Conservation (phyloP, 1,140 invertebrate genomes). For the Ooceraea biroi region DNA sequence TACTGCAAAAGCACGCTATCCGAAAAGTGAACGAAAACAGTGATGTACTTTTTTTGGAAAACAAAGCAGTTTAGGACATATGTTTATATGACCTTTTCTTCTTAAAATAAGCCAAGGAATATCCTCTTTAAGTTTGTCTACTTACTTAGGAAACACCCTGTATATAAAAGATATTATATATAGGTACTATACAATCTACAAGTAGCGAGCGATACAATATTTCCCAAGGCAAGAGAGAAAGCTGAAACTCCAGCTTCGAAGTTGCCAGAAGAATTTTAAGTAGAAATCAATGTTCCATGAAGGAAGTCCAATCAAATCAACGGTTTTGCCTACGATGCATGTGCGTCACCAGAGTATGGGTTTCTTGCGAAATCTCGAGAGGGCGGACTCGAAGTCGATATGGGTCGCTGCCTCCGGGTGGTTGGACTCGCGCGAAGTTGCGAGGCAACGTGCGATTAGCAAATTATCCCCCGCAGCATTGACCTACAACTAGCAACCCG, state of each 20-base stretch:
- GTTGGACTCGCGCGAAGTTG: constrained; percentile 18
- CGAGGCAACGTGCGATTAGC: constrained; percentile 49
- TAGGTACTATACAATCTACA: too few species aligned
- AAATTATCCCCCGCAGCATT: constrained; percentile 52
- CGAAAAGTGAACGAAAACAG: too few species aligned
- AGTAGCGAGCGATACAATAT: background rate
- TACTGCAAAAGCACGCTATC: too few species aligned
- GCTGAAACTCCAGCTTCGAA: background rate
- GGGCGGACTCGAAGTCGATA: background rate
- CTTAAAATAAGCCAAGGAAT: too few species aligned
- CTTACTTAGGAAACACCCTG: too few species aligned
- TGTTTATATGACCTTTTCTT: too few species aligned
- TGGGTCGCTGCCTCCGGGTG: constrained; percentile 4
- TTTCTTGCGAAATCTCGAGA: background rate
- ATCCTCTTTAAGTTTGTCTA: too few species aligned
- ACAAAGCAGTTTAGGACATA: too few species aligned
- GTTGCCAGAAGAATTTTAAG: background rate
- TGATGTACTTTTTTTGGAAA: too few species aligned
- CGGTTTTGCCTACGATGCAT: background rate
- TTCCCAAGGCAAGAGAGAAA: background rate
- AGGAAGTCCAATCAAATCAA: background rate
- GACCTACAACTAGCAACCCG: constrained; percentile 49
- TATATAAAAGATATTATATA: too few species aligned
- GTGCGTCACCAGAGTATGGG: background rate
- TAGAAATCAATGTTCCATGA: background rate